These are phyloP conservation scores for Xyrichtys novacula DNA, from an alignment of 2,797 vertebrate genomes.

Conservation along the genomic window DNA sequence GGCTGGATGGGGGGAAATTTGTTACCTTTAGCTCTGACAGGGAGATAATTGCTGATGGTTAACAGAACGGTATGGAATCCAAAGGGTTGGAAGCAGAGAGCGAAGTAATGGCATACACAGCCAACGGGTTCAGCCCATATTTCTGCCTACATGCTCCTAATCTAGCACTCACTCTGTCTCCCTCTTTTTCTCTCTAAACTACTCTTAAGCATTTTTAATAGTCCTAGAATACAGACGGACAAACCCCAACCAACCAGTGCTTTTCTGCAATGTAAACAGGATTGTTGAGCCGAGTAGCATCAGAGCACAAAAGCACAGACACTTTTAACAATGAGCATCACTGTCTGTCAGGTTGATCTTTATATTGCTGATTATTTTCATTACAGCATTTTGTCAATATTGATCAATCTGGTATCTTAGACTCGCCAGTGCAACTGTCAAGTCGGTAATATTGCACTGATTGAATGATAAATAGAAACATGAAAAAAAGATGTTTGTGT, in stretches of 20 bases:
- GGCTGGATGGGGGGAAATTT: slow-evolving; percentile 99
- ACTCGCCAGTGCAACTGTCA: neutral
- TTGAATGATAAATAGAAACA: neutral
- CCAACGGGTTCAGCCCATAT: slow-evolving; percentile 73
- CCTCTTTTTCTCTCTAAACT: slow-evolving; percentile 14
- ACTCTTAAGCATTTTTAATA: slow-evolving; percentile 20
- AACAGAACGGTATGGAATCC: slow-evolving; percentile 98
- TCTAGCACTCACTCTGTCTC: slow-evolving; percentile 48
- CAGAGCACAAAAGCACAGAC: neutral
- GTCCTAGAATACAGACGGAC: slow-evolving; percentile 11
- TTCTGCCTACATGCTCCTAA: slow-evolving; percentile 63
- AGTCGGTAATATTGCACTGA: neutral
- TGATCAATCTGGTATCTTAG: neutral
- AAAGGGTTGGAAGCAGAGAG: slow-evolving; percentile 88
- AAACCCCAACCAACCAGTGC: neutral
- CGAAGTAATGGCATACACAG: slow-evolving; percentile 82
- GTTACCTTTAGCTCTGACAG: slow-evolving; percentile 99
- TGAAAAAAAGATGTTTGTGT: neutral
- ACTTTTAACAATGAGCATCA: neutral
- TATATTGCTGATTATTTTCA: neutral
- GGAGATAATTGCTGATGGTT: slow-evolving; percentile 99
- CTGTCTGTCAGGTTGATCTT: neutral
- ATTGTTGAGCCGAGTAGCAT: neutral
- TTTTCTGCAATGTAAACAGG: neutral
- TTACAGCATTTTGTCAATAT: neutral